Evolutionary conservation across 2,797 vertebrate species (phyloP).

Genomic region (Denticeps clupeoides): DNA sequence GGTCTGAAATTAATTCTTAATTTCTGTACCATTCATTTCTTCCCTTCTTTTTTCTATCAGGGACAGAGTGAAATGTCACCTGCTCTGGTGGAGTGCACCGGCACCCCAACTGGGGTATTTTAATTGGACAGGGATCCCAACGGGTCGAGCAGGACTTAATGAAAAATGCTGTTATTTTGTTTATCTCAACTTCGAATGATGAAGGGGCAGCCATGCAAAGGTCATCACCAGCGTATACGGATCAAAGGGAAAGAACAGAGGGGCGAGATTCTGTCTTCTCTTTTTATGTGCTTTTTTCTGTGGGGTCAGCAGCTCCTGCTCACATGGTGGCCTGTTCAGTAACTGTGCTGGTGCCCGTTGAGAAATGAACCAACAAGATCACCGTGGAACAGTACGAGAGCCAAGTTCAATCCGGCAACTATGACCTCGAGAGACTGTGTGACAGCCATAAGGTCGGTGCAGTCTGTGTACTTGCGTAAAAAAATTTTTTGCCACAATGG

Average conservation of each 20-base stretch:
- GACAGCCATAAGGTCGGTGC: no score
- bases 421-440: no score
- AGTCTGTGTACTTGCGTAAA: no score
- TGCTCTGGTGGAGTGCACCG: constrained; percentile 52
- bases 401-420: no score
- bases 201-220: constrained; percentile 22
- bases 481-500: constrained; percentile 12
- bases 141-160: constrained; percentile 47
- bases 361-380: no score
- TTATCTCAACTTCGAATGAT: constrained; percentile 42
- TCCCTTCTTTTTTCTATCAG: constrained; percentile 34
- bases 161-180: constrained; percentile 52
- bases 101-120: constrained; percentile 39
- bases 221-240: constrained; percentile 18
- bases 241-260: not conserved
- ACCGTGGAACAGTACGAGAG: no score
- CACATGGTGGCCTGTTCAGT: no score
- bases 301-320: no score
- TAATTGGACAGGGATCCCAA: constrained; percentile 58
- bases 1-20: constrained; percentile 68
- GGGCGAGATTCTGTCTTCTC: not conserved
- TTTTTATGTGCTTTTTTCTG: not conserved
- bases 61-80: constrained; percentile 68
- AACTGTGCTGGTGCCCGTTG: no score
- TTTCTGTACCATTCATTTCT: constrained; percentile 54